phyloP scores from a whole-genome alignment of 2,113 vertebrate genomes.

The Tor tambroides region DNA sequence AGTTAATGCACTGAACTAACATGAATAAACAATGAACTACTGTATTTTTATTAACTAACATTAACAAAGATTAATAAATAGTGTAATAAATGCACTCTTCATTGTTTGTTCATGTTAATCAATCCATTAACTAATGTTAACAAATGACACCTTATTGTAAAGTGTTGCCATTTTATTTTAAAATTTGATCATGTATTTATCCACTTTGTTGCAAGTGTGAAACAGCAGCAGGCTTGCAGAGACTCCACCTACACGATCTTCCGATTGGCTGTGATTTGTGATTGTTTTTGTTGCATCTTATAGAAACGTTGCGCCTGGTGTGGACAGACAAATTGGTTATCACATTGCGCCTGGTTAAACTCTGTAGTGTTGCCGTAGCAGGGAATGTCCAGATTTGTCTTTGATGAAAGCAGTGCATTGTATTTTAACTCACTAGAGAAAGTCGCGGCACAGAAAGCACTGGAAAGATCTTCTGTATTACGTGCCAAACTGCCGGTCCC shows the following conservation, averaged over 20 bases:
- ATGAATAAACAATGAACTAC: no score
- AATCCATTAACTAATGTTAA: no score
- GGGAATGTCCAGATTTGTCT: background rate
- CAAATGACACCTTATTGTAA: no score
- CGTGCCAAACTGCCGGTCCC: conserved; percentile 23
- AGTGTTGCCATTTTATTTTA: no score
- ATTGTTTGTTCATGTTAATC: no score
- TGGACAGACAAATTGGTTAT: background rate
- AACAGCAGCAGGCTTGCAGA: background rate
- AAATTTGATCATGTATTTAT: no score
- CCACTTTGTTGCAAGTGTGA: background rate
- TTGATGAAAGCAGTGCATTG: conserved; percentile 1
- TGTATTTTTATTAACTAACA: no score
- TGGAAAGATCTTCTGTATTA: background rate
- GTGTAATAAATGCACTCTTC: no score
- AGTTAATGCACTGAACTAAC: no score
- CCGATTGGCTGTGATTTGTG: background rate
- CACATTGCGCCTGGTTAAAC: no score
- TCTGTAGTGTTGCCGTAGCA: background rate
- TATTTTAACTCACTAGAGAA: conserved; percentile 1
- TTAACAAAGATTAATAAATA: no score
- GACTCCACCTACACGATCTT: background rate
- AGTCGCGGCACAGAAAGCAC: background rate
- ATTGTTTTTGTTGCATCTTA: background rate
- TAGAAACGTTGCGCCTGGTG: background rate